phyloP scores from a whole-genome alignment of 1,140 invertebrate genomes.

The Pogonognathellus flavescens region DNA sequence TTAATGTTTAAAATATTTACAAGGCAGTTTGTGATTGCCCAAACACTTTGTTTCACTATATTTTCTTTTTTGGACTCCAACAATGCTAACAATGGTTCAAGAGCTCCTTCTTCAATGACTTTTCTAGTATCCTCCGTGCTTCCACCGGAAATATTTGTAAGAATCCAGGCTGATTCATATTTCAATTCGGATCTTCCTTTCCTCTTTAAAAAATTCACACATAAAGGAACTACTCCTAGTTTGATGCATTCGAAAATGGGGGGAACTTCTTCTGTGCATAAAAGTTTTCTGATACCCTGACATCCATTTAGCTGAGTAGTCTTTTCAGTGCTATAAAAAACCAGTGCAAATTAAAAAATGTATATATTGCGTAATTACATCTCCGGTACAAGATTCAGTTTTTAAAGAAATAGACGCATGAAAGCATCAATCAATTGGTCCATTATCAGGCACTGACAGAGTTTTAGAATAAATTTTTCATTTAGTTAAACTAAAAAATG shows the following conservation, averaged over 20 bases:
- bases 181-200: constrained; percentile 84
- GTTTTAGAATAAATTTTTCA: too few relatives aligned
- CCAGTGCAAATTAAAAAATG: not conserved
- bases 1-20: constrained; percentile 67
- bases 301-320: constrained; percentile 77
- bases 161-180: constrained; percentile 97
- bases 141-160: constrained; percentile 98
- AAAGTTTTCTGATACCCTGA: constrained; percentile 86
- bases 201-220: constrained; percentile 82
- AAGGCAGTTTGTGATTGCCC: constrained; percentile 80
- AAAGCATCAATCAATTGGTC: too few relatives aligned
- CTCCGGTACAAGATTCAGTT: too few relatives aligned
- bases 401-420: too few relatives aligned
- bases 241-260: constrained; percentile 93
- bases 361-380: too few relatives aligned
- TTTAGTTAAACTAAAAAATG: too few relatives aligned
- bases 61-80: constrained; percentile 81
- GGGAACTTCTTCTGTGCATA: constrained; percentile 92
- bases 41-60: constrained; percentile 96
- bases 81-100: constrained; percentile 86
- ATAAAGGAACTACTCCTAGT: constrained; percentile 87
- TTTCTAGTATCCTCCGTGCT: constrained; percentile 90
- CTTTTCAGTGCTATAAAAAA: constrained; percentile 73
- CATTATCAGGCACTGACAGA: too few relatives aligned
- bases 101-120: constrained; percentile 87